Evolutionary conservation across 2,888 invertebrate species (phyloP).

Genomic region (Gastrophysa polygoni): DNA sequence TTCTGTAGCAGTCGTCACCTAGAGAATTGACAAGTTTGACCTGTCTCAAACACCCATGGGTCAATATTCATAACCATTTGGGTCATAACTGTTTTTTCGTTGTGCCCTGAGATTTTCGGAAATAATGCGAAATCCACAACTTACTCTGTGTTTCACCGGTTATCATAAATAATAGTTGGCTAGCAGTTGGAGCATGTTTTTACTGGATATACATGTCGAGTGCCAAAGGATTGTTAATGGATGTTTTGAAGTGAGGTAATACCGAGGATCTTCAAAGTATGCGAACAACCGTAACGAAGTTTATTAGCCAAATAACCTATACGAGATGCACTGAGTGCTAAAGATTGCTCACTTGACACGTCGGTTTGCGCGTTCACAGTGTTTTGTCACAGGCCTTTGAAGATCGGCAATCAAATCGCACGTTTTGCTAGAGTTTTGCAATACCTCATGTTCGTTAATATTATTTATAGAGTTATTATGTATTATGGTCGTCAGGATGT

Average conservation of each 20-base stretch:
- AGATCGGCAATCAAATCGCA: neutral
- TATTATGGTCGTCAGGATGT: neutral
- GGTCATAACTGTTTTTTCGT: too few species aligned
- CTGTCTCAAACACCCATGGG: too few species aligned
- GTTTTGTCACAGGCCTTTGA: neutral
- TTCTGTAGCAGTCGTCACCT: too few species aligned
- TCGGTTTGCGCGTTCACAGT: neutral
- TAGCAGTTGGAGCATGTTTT: neutral
- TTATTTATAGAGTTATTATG: neutral
- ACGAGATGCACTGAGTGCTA: neutral
- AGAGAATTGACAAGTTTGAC: too few species aligned
- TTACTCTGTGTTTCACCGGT: neutral
- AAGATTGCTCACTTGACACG: neutral
- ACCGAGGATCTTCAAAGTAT: neutral
- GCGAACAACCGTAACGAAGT: neutral
- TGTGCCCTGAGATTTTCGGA: too few species aligned
- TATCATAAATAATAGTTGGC: neutral
- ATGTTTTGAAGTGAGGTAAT: constrained; percentile 1
- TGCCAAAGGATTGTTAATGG: neutral
- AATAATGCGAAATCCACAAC: too few species aligned
- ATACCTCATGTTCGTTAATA: neutral
- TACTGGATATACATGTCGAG: neutral
- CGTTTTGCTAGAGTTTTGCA: neutral
- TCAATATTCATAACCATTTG: too few species aligned
- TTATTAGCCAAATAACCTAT: constrained; percentile 1